phyloP scores from a whole-genome alignment of 2,113 vertebrate species.

The Albula glossodonta region DNA sequence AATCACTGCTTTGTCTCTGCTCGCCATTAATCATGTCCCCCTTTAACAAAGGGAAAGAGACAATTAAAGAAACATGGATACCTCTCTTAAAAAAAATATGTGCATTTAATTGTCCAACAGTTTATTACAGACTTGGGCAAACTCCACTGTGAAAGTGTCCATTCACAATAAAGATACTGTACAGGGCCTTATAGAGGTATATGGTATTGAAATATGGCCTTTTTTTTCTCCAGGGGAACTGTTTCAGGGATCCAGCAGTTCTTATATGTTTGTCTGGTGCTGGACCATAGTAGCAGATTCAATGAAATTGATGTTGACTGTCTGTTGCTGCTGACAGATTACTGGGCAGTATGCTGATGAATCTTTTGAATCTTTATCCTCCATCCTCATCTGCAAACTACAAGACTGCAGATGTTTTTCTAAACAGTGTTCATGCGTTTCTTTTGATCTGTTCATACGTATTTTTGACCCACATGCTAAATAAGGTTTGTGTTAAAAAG shows the following conservation, averaged over 20 bases:
- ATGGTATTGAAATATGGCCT: not conserved
- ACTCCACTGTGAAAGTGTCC: slow-evolving; percentile 40
- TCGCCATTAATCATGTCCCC: slow-evolving; percentile 56
- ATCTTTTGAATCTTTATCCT: no score
- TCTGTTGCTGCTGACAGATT: no score
- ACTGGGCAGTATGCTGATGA: no score
- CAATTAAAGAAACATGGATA: slow-evolving; percentile 54
- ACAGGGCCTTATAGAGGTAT: slow-evolving; percentile 17
- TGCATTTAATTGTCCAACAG: slow-evolving; percentile 57
- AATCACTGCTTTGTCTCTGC: slow-evolving; percentile 48
- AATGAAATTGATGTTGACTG: no score
- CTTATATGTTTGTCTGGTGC: not conserved
- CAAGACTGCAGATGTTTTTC: no score
- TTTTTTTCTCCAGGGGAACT: not conserved
- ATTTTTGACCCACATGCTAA: no score
- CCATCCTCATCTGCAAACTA: no score
- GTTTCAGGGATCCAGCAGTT: not conserved
- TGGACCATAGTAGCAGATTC: not conserved
- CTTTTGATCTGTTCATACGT: no score
- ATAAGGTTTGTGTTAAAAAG: no score
- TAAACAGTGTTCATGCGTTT: no score
- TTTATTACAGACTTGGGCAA: slow-evolving; percentile 52
- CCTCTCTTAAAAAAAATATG: slow-evolving; percentile 50
- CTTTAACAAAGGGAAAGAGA: slow-evolving; percentile 49
- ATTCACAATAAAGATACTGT: slow-evolving; percentile 45